Evolutionary conservation across 2,888 invertebrate genomes (phyloP), one percentile per base, ranked within the genome.

Genomic region (Trisateles emortualis): DNA sequence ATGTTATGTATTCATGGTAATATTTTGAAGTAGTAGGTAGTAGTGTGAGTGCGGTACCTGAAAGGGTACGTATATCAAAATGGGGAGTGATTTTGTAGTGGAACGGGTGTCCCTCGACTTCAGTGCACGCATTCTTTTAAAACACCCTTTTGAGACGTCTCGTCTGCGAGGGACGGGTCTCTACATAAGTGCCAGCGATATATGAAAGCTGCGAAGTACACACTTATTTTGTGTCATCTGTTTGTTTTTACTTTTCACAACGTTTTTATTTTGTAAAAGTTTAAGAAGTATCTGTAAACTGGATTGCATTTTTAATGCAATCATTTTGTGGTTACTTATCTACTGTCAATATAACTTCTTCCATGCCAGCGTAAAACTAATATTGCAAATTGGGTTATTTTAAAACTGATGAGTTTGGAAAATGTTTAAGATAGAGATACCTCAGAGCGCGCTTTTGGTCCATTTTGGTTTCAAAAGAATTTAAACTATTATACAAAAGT

Each of bases 91-190:
- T 83, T 81, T 80, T 79, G 73, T 72, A 81, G 75, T 77, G 73
- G 72, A 76, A 72, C 76, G 68, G 61, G 75, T 78, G 69, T 77
- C 81, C 83, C 84, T 78, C 70, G 71, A 68, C 70, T 77, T 76
- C 76, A 69, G 66, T 75, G 83, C 78, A 79, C 81, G 79, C 81
- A 82, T 84, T 87, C 85, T 87, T 81, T 79, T 80, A 81, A 81
- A 88, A 86, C 83, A 82, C 84, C 86, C 87, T 85, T 87, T 89
- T 82, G 87, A 87, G 88, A 87, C 81, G 84, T 86, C 82, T 86
- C 79, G 74, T 69, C 78, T 81, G 79, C 70, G 74, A 76, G 81
- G 76, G 82, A 76, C 58, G 75, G 53, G 58, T 51, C 72, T 68
- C 65, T 51, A 64, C 68, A 62, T 68, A 78, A 78, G 76, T 74